These are phyloP conservation scores for Barypeithes pellucidus DNA, from an alignment of 2,888 invertebrate species.

Conservation along the genomic window DNA sequence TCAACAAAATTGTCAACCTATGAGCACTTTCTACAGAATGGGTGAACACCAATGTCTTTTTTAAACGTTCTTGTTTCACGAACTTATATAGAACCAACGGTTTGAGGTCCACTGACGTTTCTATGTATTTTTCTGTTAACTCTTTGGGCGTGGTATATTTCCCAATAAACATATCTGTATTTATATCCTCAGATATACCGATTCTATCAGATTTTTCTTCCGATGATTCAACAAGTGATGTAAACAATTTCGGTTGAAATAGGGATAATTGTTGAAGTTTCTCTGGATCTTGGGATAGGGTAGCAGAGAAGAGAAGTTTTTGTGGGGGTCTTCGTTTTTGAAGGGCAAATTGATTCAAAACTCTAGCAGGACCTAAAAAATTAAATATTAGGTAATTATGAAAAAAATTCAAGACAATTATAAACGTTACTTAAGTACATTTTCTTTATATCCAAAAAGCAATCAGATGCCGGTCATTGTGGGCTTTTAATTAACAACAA, in stretches of 20 bases:
- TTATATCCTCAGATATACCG: constrained; percentile 60
- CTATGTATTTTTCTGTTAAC: constrained; percentile 79
- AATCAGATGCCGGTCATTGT: no score
- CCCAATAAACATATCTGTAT: constrained; percentile 76
- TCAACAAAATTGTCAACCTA: constrained; percentile 79
- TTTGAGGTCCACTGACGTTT: constrained; percentile 80
- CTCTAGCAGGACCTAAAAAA: constrained; percentile 58
- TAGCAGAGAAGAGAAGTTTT: constrained; percentile 97
- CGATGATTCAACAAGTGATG: constrained; percentile 74
- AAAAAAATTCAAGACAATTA: no score
- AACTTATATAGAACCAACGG: constrained; percentile 87
- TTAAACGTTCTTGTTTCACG: constrained; percentile 77
- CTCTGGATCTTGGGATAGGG: constrained; percentile 96
- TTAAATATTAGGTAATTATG: not conserved
- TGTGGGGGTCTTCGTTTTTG: constrained; percentile 74
- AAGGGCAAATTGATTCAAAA: constrained; percentile 63
- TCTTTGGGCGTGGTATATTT: constrained; percentile 89
- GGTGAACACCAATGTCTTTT: constrained; percentile 92
- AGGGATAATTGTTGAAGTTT: constrained; percentile 90
- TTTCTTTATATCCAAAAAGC: no score
- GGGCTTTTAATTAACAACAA: no score
- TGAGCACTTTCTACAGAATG: constrained; percentile 88
- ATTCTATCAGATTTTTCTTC: constrained; percentile 47
- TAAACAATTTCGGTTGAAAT: constrained; percentile 94
- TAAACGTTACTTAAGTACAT: no score